Evolutionary conservation across 2,888 invertebrate genomes (phyloP).

Genomic region (Ophion costatus): DNA sequence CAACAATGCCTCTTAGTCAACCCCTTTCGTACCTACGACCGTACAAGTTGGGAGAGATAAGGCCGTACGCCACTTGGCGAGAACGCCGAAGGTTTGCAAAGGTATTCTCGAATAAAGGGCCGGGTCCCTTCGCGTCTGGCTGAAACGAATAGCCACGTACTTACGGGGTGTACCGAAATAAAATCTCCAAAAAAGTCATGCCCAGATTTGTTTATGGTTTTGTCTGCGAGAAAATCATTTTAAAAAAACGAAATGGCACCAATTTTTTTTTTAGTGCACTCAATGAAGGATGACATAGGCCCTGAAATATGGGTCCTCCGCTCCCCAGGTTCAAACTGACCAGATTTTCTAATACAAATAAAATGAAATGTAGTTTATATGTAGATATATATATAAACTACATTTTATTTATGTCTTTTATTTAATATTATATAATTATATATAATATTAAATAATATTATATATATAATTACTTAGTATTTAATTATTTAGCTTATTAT

Average conservation of each 20-base stretch:
- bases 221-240: background rate
- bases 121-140: background rate
- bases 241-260: background rate
- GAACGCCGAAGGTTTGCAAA: background rate
- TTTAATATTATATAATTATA: no score
- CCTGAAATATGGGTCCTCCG: no score
- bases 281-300: no score
- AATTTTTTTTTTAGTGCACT: no score
- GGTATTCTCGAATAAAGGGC: background rate
- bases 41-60: conserved; percentile 34
- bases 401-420: no score
- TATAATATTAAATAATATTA: no score
- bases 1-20: conserved; percentile 42
- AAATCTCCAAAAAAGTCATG: background rate
- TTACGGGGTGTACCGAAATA: background rate
- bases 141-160: background rate
- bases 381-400: no score
- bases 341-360: background rate
- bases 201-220: background rate
- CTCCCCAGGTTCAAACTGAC: background rate
- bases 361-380: background rate
- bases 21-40: conserved; percentile 17
- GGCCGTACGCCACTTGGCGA: conserved; percentile 5
- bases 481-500: no score
- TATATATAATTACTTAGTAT: no score